Evolutionary conservation across 2,797 vertebrate species (phyloP).

Genomic region (Enteromius radiatus): DNA sequence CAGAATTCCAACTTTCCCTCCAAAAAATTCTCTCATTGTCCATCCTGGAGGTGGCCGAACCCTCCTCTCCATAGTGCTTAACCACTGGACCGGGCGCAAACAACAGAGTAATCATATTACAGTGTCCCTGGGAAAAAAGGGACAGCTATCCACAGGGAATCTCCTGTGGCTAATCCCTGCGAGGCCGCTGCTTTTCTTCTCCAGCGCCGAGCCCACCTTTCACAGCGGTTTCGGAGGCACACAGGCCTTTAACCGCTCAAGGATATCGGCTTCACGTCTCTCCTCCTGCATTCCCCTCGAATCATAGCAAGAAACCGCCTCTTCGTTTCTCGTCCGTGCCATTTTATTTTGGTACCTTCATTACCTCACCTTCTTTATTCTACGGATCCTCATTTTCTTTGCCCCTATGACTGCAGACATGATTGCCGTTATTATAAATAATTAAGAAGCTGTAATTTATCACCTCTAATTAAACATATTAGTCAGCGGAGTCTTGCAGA

Average conservation of each 20-base stretch:
- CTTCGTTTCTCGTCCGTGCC: conserved; percentile 51
- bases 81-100: conserved; percentile 80
- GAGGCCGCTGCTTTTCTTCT: conserved; percentile 59
- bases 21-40: conserved; percentile 66
- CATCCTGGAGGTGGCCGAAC: conserved; percentile 65
- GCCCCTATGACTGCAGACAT: conserved; percentile 55
- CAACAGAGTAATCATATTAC: conserved; percentile 85
- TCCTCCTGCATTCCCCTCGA: conserved; percentile 38
- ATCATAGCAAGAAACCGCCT: conserved; percentile 40
- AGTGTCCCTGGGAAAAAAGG: conserved; percentile 77
- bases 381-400: conserved; percentile 57
- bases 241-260: conserved; percentile 63
- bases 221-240: conserved; percentile 53
- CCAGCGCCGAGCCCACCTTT: conserved; percentile 57
- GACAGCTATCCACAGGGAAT: conserved; percentile 72
- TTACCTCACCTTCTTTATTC: conserved; percentile 58
- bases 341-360: conserved; percentile 60
- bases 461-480: conserved; percentile 67
- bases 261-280: conserved; percentile 54
- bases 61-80: conserved; percentile 76
- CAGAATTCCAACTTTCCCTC: conserved; percentile 65
- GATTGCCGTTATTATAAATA: conserved; percentile 63
- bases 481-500: conserved; percentile 56
- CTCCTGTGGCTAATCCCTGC: conserved; percentile 75
- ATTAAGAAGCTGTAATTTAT: conserved; percentile 65